Evolutionary conservation across 2,113 vertebrate species (phyloP), one percentile per base, ranked within the genome.

Genomic region (Dascyllus trimaculatus): DNA sequence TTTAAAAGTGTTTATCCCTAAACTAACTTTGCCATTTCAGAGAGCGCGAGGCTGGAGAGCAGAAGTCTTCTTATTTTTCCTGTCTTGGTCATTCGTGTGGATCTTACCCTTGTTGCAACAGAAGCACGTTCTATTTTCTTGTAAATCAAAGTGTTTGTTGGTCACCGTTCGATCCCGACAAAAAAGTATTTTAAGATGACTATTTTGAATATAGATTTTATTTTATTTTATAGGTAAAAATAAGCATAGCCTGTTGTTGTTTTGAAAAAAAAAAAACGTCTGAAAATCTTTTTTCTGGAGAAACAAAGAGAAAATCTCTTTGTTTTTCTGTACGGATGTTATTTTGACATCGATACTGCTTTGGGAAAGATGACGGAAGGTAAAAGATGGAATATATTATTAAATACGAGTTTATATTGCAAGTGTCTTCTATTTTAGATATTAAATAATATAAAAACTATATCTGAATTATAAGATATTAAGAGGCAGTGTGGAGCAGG

Each of bases 191-290:
- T 91, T 90, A 90, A 92, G 83, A 91, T 66, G 74, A 90, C 88
- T 91, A 91, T 92, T 93, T 89, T 91, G 73, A 92, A 92, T 87
- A 93, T 85, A 88, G 59, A 92, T 76, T 80, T 88, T 90, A 88
- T 85, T 93, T 88, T 70, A 43, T 62, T 86, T 88, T 77, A 32
- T 78, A 84, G 61, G 57, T 80, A 18, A 87, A n/a, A 75, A 53
- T 82, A 69, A 64, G 54, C 53, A 51, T 76, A 76, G 66, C 53
- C 73, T 83, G 63, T n/a, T 83, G 60, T 66, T n/a, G 29, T 74
- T 29, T 29, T 4, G 6, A 29, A 29, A 32, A 32, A 32, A 32
- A 32, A 29, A 29, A 29, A 29, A 29, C n/a, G 29, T 29, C 32
- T 1, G 32, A 35, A 35, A 35, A 35, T 35, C 32, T 35, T 48